Percentiles rank a stretch among this genome's conserved stretches.
phyloP scores from a whole-genome alignment of 2,797 vertebrate genomes.

The Hapalemur alaotrensis region DNA sequence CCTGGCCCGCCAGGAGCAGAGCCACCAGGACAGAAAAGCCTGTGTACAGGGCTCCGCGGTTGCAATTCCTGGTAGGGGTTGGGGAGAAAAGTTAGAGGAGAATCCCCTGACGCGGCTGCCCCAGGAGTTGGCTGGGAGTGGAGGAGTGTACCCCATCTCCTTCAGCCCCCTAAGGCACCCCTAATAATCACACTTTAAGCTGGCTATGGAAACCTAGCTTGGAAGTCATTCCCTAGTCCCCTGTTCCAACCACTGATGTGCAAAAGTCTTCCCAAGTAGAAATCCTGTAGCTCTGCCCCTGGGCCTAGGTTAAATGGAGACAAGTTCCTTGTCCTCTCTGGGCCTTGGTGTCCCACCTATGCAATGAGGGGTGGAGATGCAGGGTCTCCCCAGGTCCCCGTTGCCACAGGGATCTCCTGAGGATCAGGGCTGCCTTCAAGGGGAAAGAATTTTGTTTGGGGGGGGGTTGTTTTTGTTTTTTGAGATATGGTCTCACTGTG shows the following conservation, averaged over 20 bases:
- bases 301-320: not conserved
- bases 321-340: not conserved
- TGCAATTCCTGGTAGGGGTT: conserved; percentile 68
- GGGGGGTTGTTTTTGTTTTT: not conserved
- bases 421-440: not conserved
- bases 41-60: conserved; percentile 85
- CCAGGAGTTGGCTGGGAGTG: not conserved
- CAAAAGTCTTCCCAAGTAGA: not conserved
- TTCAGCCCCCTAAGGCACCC: not conserved
- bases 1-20: conserved; percentile 93
- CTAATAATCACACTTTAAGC: not conserved
- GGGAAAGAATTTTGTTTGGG: not conserved
- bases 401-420: not conserved
- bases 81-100: not conserved
- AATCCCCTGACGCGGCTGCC: not conserved
- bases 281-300: not conserved
- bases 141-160: too few species aligned
- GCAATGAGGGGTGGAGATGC: not conserved
- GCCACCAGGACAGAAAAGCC: conserved; percentile 90
- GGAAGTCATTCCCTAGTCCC: not conserved
- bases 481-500: not conserved
- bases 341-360: not conserved
- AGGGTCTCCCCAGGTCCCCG: not conserved
- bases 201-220: not conserved
- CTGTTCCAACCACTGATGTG: not conserved